Base-by-base conservation (phyloP, 2,888 invertebrate genomes). In the Agriotes lineatus region DNA sequence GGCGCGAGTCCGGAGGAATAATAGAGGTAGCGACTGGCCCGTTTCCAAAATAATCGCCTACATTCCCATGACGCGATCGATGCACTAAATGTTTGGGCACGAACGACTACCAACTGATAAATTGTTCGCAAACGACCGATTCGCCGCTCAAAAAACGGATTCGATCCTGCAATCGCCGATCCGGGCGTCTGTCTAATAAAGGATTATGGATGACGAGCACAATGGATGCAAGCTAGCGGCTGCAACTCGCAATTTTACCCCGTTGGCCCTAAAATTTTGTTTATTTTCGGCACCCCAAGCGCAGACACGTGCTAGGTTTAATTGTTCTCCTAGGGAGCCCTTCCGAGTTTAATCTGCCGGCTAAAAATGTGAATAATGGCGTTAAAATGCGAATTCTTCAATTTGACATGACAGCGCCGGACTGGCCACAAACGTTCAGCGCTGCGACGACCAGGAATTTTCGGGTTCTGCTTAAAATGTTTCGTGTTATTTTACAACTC, bases 221-320 rank as follows among this genome's bases (percentile, higher is more conserved):
- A 68, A 68, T 63, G 33, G 56, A 57, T 50, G 56, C 19, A 54
- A 54, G 19, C 45, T 30, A 52, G 50, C 69, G 66, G 66, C 65
- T 69, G 69, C 61, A 65, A 60, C 69, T 59, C 62, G 59, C 52
- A 57, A 69, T 71, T 74, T 75, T 74, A 75, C 74, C 73, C 74
- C 75, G 74, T 73, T 75, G 67, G 52, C 71, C 72, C 71, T 71
- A 71, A 74, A 74, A 74, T 67, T 63, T 71, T 66, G 65, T 67
- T 68, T 71, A 71, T 72, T 72, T 69, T 74, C 71, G 64, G 69
- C 72, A 70, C 74, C 56, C 72, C 67, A 74, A 60, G 37, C 37
- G 35, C 57, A 44, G 58, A 48, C 62, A 67, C 63, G 62, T 68
- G 62, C 59, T 59, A 52, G 45, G 54, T 59, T 68, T 58, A 63